phyloP scores from a whole-genome alignment of 2,888 invertebrate species.

The Allacma fusca region DNA sequence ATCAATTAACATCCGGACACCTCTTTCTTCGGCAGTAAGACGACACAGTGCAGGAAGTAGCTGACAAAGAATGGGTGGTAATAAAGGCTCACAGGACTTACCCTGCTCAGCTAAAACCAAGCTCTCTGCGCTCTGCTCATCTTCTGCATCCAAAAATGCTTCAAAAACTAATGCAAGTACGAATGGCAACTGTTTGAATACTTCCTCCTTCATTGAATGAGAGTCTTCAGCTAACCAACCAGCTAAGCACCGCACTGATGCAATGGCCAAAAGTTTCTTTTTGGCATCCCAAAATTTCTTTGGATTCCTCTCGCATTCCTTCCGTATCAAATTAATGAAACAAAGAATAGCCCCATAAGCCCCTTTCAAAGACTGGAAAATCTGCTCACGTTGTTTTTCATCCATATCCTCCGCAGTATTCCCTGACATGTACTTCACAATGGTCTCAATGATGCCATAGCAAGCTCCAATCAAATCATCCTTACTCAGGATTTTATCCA shows the following conservation, averaged over 20 bases:
- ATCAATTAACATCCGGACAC: conserved; percentile 58
- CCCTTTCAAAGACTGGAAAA: conserved; percentile 88
- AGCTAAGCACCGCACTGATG: conserved; percentile 82
- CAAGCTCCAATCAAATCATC: conserved; percentile 82
- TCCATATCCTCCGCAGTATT: conserved; percentile 80
- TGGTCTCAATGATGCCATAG: conserved; percentile 81
- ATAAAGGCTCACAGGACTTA: conserved; percentile 59
- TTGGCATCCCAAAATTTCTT: conserved; percentile 60
- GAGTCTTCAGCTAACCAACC: conserved; percentile 94
- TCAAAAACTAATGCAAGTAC: conserved; percentile 82
- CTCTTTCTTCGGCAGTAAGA: conserved; percentile 86
- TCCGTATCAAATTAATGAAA: conserved; percentile 64
- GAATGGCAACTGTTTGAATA: conserved; percentile 82
- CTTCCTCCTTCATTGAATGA: conserved; percentile 82
- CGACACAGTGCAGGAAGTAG: conserved; percentile 90
- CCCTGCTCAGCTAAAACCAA: conserved; percentile 59
- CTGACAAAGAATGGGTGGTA: conserved; percentile 76
- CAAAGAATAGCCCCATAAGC: conserved; percentile 84
- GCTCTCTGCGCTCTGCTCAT: conserved; percentile 56
- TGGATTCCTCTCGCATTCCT: conserved; percentile 60
- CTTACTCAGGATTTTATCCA: conserved; percentile 79
- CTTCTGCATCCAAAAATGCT: conserved; percentile 69
- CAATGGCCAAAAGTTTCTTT: conserved; percentile 74
- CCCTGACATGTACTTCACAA: conserved; percentile 79
- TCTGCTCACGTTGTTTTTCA: conserved; percentile 87